Percentiles rank a stretch among this genome's conserved stretches.
These are phyloP conservation scores for Sebastes paucispinis DNA, from an alignment of 2,797 vertebrate genomes.

Conservation along the genomic window DNA sequence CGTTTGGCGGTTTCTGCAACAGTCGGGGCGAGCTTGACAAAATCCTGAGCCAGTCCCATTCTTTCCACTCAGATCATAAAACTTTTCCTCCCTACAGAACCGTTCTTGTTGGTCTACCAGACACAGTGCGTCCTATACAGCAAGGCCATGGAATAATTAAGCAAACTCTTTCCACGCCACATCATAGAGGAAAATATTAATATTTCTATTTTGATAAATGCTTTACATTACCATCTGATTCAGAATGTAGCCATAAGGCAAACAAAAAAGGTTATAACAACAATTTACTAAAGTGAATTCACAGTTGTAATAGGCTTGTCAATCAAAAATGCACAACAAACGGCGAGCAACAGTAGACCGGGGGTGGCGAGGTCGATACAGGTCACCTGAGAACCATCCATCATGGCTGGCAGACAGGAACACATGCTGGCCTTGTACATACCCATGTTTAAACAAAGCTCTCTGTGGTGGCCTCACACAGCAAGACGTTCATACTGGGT, in stretches of 20 bases:
- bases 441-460: slow-evolving; percentile 53
- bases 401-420: slow-evolving; percentile 64
- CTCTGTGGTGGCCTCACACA: slow-evolving; percentile 25
- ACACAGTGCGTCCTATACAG: slow-evolving; percentile 33
- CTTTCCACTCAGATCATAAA: slow-evolving; percentile 80
- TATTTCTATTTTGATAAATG: slow-evolving; percentile 44
- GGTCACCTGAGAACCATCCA: slow-evolving; percentile 69
- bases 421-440: slow-evolving; percentile 55
- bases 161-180: slow-evolving; percentile 61
- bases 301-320: slow-evolving; percentile 45
- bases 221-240: neutral
- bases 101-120: slow-evolving; percentile 57
- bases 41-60: slow-evolving; percentile 73
- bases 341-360: slow-evolving; percentile 39
- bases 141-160: slow-evolving; percentile 63
- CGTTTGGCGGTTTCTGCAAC: slow-evolving; percentile 71
- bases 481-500: neutral
- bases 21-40: slow-evolving; percentile 69
- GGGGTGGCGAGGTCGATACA: slow-evolving; percentile 52
- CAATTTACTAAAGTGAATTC: slow-evolving; percentile 8
- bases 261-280: neutral
- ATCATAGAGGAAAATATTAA: slow-evolving; percentile 54
- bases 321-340: slow-evolving; percentile 55
- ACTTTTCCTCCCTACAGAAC: slow-evolving; percentile 70
- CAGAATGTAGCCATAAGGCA: neutral